Conservation (phyloP, 2,113 vertebrate species). For the Tringa solitaria region DNA sequence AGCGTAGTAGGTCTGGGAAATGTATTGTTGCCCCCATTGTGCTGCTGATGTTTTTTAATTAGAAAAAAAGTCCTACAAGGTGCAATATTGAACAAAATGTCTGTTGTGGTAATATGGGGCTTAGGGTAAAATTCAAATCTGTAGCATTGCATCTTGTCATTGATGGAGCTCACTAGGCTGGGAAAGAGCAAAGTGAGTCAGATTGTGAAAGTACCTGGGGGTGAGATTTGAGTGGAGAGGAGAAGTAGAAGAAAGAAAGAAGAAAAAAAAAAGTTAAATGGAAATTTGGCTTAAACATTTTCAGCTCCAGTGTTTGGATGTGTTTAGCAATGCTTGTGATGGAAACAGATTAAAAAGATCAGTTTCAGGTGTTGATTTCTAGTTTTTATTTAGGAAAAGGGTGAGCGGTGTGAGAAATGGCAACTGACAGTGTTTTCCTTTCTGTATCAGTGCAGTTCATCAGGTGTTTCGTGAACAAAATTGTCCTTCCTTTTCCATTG, state of each 20-base stretch:
- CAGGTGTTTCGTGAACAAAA: background rate
- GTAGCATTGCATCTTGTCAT: background rate
- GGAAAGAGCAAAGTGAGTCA: constrained; percentile 7
- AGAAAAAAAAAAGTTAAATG: background rate
- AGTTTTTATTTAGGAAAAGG: constrained; percentile 1
- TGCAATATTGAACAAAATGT: background rate
- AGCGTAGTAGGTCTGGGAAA: background rate
- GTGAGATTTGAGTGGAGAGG: background rate
- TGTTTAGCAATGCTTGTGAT: background rate
- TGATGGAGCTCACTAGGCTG: background rate
- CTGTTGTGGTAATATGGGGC: background rate
- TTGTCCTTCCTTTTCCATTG: background rate
- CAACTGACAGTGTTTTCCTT: background rate
- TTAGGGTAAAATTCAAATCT: background rate
- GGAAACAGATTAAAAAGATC: background rate
- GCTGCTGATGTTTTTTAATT: background rate
- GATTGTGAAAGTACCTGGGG: background rate
- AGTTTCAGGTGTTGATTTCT: background rate
- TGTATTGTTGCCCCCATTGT: background rate
- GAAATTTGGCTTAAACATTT: background rate
- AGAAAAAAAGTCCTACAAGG: background rate
- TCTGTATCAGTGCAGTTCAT: background rate
- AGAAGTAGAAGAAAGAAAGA: background rate
- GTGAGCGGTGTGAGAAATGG: background rate
- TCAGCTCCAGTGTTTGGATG: background rate